phyloP scores from a whole-genome alignment of 2,113 vertebrate species.

The Pachyramphus minor region DNA sequence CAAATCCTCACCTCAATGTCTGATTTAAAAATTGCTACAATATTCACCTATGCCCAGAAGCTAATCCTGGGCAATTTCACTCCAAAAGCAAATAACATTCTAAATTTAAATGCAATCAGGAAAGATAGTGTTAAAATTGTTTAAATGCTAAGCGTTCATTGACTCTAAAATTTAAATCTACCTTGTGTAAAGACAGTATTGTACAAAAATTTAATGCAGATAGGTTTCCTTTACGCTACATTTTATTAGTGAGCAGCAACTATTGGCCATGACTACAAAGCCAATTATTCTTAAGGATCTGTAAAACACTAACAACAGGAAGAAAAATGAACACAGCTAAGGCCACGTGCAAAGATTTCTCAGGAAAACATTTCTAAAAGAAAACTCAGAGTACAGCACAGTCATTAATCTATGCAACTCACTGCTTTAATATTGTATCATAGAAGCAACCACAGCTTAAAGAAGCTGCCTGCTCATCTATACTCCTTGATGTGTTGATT shows the following conservation, averaged over 20 bases:
- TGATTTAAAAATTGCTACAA: not conserved
- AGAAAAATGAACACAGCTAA: not conserved
- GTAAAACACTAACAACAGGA: not conserved
- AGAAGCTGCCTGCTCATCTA: not conserved
- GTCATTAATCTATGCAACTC: not conserved
- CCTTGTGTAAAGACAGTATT: not conserved
- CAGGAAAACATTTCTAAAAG: not conserved
- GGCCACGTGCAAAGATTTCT: not conserved
- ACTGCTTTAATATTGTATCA: not conserved
- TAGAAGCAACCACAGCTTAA: not conserved
- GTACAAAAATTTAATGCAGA: not conserved
- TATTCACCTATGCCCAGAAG: not conserved
- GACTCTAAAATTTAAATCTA: not conserved
- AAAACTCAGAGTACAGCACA: not conserved
- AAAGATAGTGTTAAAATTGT: not conserved
- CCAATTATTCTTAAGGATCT: not conserved
- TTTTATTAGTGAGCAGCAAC: not conserved
- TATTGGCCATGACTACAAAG: not conserved
- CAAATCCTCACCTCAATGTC: not conserved
- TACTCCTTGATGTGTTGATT: not conserved
- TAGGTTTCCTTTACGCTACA: not conserved
- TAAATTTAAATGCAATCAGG: not conserved
- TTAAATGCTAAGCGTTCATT: not conserved
- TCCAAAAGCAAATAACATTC: not conserved
- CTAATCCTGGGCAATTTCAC: not conserved